Percentiles rank a stretch among this genome's conserved stretches.
phyloP scores from a whole-genome alignment of 1,140 invertebrate species.

The Brachionus manjavacas region DNA sequence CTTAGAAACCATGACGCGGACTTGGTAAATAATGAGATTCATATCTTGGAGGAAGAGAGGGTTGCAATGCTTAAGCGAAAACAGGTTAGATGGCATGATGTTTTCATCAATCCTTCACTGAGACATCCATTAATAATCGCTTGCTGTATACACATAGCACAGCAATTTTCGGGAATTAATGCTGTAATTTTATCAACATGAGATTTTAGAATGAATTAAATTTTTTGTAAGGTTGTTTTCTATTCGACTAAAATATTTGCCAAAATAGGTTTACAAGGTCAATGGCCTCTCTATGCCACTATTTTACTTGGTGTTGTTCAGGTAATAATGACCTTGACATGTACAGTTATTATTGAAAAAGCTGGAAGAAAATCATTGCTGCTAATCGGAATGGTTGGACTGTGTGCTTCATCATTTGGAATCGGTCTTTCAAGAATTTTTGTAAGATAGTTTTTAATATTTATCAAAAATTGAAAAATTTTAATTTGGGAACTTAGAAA shows the following conservation, averaged over 20 bases:
- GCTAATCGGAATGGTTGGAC: slow-evolving; percentile 64
- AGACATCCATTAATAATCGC: slow-evolving; percentile 29
- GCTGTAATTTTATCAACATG: background rate
- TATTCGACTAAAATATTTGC: slow-evolving; percentile 71
- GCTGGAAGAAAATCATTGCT: slow-evolving; percentile 73
- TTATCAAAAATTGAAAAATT: too few species aligned
- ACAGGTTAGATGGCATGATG: background rate
- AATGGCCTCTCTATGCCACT: slow-evolving; percentile 65
- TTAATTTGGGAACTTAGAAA: too few species aligned
- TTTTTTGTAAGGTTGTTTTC: slow-evolving; percentile 3
- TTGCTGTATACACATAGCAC: background rate
- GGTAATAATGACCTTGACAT: slow-evolving; percentile 63
- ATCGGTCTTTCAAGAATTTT: slow-evolving; percentile 12
- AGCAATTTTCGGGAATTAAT: slow-evolving; percentile 36
- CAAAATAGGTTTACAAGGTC: slow-evolving; percentile 61
- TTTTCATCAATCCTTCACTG: background rate
- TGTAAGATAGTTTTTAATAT: background rate
- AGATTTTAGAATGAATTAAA: background rate
- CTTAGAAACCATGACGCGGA: background rate
- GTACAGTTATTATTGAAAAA: slow-evolving; percentile 58
- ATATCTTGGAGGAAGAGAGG: background rate
- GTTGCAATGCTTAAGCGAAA: background rate
- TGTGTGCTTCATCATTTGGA: background rate
- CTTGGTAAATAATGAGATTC: background rate
- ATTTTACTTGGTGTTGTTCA: slow-evolving; percentile 69